A percentile compares a stretch with the other conserved stretches of the same genome.
Conservation (phyloP, 2,797 vertebrate genomes). For the Myioborus miniatus region DNA sequence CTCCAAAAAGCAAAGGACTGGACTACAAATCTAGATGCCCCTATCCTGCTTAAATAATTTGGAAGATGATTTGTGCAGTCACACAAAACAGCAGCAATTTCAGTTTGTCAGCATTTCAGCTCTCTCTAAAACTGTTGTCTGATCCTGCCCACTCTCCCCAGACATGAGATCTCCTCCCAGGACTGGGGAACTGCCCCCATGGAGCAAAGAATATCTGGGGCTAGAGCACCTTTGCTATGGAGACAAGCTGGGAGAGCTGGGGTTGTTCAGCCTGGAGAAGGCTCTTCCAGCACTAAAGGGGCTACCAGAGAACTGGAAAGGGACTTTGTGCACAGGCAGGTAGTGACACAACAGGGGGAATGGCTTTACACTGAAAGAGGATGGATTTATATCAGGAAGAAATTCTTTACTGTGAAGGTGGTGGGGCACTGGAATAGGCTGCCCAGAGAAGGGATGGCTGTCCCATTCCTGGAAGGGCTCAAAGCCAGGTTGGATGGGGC, state of each 20-base stretch:
- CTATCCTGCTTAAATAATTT: not conserved
- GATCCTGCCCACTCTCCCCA: not conserved
- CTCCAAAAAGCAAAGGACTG: not conserved
- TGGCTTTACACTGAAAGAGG: not conserved
- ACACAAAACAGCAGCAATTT: not conserved
- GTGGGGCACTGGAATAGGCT: not conserved
- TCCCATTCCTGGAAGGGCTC: not conserved
- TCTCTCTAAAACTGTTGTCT: not conserved
- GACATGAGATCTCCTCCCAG: accelerated
- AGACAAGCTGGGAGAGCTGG: not conserved
- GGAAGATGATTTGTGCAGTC: not conserved
- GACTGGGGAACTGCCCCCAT: not conserved
- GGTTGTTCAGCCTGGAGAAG: not conserved
- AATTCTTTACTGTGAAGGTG: not conserved
- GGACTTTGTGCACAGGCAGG: not conserved
- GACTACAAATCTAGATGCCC: not conserved
- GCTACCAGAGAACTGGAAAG: not conserved
- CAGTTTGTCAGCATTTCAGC: not conserved
- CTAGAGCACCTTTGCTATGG: not conserved
- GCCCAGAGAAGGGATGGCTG: not conserved
- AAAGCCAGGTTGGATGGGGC: not conserved
- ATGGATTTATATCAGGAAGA: not conserved
- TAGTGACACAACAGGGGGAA: not conserved
- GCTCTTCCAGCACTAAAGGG: not conserved
- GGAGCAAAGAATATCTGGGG: not conserved